A percentile compares a stretch with the other conserved stretches of the same genome.
These are phyloP conservation scores for Agrotis ipsilon DNA, from an alignment of 2,888 invertebrate genomes.

Conservation along the genomic window DNA sequence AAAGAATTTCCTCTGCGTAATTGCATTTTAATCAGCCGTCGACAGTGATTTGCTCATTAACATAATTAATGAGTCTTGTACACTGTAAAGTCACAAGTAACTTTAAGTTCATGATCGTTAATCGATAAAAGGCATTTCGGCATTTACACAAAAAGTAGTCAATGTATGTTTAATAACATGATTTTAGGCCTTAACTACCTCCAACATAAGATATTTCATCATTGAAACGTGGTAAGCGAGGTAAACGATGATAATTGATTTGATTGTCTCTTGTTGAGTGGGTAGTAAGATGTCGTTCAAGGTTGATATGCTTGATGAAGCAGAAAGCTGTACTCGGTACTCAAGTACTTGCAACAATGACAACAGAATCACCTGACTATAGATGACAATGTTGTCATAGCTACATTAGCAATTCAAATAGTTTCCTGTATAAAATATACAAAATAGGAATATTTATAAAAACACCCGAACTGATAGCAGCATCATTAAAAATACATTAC, in stretches of 20 bases:
- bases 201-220: conserved; percentile 27
- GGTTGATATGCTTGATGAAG: conserved; percentile 71
- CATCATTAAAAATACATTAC: conserved; percentile 67
- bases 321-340: conserved; percentile 63
- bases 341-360: conserved; percentile 38
- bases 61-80: conserved; percentile 9
- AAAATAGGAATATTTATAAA: conserved; percentile 40
- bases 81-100: background rate
- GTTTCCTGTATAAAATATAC: conserved; percentile 48
- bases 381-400: conserved; percentile 40
- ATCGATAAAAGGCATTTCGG: conserved; percentile 21
- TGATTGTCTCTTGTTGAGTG: conserved; percentile 41
- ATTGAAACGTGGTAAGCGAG: conserved; percentile 25
- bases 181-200: background rate
- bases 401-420: conserved; percentile 44
- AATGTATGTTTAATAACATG: conserved; percentile 3
- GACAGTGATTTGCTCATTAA: conserved; percentile 7
- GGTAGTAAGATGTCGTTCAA: conserved; percentile 66
- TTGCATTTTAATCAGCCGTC: conserved; percentile 25
- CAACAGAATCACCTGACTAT: conserved; percentile 49
- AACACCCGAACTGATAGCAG: conserved; percentile 40
- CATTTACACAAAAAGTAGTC: conserved; percentile 20
- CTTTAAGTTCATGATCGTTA: background rate
- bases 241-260: conserved; percentile 39
- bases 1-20: conserved; percentile 6